Percentiles rank a stretch among this genome's conserved stretches.
Evolutionary conservation across 2,888 invertebrate genomes (phyloP).

Genomic region (Autographa gamma): DNA sequence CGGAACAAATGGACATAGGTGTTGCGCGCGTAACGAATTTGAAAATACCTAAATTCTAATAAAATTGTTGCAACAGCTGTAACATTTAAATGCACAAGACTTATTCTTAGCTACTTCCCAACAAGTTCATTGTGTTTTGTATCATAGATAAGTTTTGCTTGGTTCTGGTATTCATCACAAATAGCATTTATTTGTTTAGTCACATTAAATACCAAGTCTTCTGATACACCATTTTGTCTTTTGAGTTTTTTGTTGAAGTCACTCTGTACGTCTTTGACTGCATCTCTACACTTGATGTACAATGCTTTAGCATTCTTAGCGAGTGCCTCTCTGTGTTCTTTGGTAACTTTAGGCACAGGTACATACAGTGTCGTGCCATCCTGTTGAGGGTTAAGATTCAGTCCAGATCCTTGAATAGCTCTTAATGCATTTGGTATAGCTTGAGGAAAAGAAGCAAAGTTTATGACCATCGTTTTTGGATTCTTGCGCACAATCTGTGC

Average conservation of each 20-base stretch:
- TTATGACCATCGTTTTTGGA: constrained; percentile 95
- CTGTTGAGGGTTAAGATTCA: constrained; percentile 98
- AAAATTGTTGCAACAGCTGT: background rate
- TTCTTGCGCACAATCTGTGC: constrained; percentile 96
- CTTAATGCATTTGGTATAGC: constrained; percentile 94
- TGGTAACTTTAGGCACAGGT: constrained; percentile 97
- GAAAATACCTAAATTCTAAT: background rate
- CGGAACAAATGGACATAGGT: no score
- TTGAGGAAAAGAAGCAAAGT: constrained; percentile 95
- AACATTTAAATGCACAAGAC: constrained; percentile 19
- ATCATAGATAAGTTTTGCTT: constrained; percentile 84
- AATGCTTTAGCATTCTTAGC: constrained; percentile 96
- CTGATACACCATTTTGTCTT: constrained; percentile 91
- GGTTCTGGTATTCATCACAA: constrained; percentile 90
- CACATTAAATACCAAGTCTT: constrained; percentile 91
- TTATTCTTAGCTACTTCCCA: constrained; percentile 79
- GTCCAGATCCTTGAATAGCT: constrained; percentile 93
- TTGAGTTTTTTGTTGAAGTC: constrained; percentile 92
- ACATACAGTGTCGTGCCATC: constrained; percentile 97
- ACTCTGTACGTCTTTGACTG: constrained; percentile 93
- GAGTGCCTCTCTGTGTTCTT: constrained; percentile 96
- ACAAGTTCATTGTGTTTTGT: constrained; percentile 94
- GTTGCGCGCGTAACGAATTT: no score
- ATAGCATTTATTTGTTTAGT: constrained; percentile 92
- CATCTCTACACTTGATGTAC: constrained; percentile 93